Base-by-base conservation (phyloP, 1,140 invertebrate species). In the Anadara kagoshimensis region DNA sequence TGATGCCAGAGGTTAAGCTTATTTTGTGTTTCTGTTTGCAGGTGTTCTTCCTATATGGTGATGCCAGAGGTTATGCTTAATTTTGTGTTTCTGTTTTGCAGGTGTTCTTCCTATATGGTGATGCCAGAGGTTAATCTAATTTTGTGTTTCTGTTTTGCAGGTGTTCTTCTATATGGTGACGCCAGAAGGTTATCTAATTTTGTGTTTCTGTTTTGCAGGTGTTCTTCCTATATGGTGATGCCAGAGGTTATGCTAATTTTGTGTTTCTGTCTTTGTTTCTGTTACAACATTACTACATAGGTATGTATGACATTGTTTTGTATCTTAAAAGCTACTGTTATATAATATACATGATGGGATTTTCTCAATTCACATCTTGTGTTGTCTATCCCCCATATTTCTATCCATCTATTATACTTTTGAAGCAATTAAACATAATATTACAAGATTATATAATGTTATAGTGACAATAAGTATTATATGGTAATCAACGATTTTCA, bases 251-350 rank as follows among this genome's bases (percentile, higher is more conserved):
- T 62, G 44, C 59, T 2, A 85, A 83, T 53, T 85, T 79, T 78
- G 69, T 76, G 16, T 85, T 85, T 65, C 65, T 83, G n/a, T 75
- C 26, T 18, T n/a, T 85, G n/a, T 85, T 83, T 66, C 67, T 78
- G n/a, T 36, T 36, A 36, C 14, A 45, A 24, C 83, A 85, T 65
- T 83, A 83, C 66, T 85, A 47, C 83, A 85, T 47, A 79, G 83
- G 83, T 85, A 80, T 54, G 20, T 51, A 20, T 8, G 11, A 51
- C 12, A 16, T 47, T 47, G 24, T 24, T 57, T 44, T 45, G 18
- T 44, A 49, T 5, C 41, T 44, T 29, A 16, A 29, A 18, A 22
- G 12, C n/a, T 20, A 44, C 59, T 22, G n/a, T 0, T 44, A 36
- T 36, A 3, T 36, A 2, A 36, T 14, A 8, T 11, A 62, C n/a